Evolutionary conservation across 2,113 vertebrate species (phyloP).

Genomic region (Dasyurus viverrinus): DNA sequence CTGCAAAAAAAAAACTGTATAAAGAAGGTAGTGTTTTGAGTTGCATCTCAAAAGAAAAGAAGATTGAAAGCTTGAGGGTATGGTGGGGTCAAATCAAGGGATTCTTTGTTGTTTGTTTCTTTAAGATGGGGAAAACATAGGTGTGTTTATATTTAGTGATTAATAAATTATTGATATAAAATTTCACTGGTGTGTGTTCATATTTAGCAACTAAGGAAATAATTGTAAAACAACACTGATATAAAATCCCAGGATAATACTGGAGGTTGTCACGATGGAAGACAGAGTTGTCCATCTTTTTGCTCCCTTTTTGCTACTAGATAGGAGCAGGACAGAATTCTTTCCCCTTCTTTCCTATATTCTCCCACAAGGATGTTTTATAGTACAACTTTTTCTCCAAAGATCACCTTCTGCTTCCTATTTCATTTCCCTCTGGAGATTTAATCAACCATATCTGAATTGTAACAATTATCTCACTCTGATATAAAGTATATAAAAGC

Average conservation of each 20-base stretch:
- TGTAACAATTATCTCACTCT: not conserved
- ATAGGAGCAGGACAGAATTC: not conserved
- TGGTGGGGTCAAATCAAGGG: not conserved
- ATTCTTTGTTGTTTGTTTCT: not conserved
- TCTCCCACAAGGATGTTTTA: not conserved
- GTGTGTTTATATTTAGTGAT: not conserved
- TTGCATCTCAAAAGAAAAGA: not conserved
- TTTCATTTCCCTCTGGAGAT: not conserved
- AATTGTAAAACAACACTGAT: not conserved
- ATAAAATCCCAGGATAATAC: not conserved
- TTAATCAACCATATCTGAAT: not conserved
- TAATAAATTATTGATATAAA: not conserved
- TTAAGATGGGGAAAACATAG: not conserved
- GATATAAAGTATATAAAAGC: slow-evolving; percentile 15
- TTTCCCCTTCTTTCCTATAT: not conserved
- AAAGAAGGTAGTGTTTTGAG: not conserved
- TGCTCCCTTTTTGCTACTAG: not conserved
- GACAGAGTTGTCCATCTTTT: not conserved
- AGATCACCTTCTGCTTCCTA: not conserved
- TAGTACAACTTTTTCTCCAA: not conserved
- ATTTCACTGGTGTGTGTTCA: not conserved
- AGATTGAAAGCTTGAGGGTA: not conserved
- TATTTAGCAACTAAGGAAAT: not conserved
- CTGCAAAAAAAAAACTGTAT: no score
- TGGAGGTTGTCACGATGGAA: not conserved